Percentiles rank a stretch among this genome's conserved stretches.
These are phyloP conservation scores for Drosophila anomelani DNA, from an alignment of 2,888 invertebrate genomes.

Conservation along the genomic window DNA sequence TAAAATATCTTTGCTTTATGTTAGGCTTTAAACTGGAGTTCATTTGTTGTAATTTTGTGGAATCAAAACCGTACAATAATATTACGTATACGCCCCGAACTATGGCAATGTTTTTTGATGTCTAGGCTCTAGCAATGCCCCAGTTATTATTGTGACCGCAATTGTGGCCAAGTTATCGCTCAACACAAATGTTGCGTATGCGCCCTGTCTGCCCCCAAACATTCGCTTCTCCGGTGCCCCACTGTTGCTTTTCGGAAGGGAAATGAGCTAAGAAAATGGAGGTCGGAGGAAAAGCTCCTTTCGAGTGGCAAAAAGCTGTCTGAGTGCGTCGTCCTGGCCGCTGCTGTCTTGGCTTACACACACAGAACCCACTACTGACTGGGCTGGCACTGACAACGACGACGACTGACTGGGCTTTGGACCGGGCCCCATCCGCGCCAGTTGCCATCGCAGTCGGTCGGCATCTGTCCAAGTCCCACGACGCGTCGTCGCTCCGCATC, in stretches of 20 bases:
- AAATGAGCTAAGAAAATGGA: background rate
- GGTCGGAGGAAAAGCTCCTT: conserved; percentile 20
- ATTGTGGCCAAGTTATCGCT: conserved; percentile 4
- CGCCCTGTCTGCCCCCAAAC: conserved; percentile 31
- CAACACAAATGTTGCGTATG: conserved; percentile 38
- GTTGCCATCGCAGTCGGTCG: conserved; percentile 56
- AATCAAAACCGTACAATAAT: background rate
- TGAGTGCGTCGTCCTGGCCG: conserved; percentile 34
- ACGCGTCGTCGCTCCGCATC: conserved; percentile 57
- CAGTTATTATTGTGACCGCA: conserved; percentile 11
- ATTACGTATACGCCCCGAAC: conserved; percentile 4
- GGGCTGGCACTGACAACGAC: too few species aligned
- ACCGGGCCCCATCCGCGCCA: conserved; percentile 32
- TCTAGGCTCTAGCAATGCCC: background rate
- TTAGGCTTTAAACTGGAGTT: background rate
- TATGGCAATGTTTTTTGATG: too few species aligned
- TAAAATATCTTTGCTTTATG: background rate
- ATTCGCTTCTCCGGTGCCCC: conserved; percentile 9
- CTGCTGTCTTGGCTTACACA: conserved; percentile 4
- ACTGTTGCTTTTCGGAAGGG: conserved; percentile 19
- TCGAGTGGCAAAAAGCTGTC: conserved; percentile 29
- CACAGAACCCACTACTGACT: background rate
- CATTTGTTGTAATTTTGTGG: background rate
- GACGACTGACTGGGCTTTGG: conserved; percentile 16
- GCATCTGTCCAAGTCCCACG: conserved; percentile 71